Percentiles rank a stretch among this genome's conserved stretches.
These are phyloP conservation scores for Oreonectes daqikongensis DNA, from an alignment of 2,797 vertebrate genomes.

Conservation along the genomic window DNA sequence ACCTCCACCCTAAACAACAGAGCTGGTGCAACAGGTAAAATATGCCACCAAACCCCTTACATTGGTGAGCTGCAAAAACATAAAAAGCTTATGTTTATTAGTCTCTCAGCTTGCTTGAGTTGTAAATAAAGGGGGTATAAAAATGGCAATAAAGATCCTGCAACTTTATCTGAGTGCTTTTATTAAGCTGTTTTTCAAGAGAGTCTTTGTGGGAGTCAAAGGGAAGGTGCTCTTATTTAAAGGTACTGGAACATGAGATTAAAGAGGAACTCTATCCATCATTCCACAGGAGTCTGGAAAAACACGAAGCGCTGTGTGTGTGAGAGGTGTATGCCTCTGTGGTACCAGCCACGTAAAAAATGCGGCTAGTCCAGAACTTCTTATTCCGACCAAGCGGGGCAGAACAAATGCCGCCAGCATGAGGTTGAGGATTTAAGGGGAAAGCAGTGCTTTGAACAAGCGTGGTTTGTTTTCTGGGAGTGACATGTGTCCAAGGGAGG, in stretches of 20 bases:
- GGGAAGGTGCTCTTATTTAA: conserved; percentile 15
- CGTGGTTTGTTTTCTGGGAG: conserved; percentile 53
- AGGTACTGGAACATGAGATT: conserved; percentile 13
- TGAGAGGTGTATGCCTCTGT: conserved; percentile 31
- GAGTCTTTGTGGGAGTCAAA: conserved; percentile 1
- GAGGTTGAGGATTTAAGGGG: conserved; percentile 63
- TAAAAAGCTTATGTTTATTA: conserved; percentile 4
- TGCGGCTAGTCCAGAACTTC: conserved; percentile 60
- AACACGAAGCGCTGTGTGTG: conserved; percentile 24
- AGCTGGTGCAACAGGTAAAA: conserved; percentile 21
- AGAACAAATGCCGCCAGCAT: conserved; percentile 65
- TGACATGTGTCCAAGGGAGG: conserved; percentile 60
- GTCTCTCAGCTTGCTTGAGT: conserved; percentile 9
- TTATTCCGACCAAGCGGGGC: conserved; percentile 55
- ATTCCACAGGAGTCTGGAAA: conserved; percentile 20
- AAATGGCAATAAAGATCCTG: conserved; percentile 1
- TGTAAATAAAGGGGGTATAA: conserved; percentile 9
- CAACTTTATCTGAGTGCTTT: conserved; percentile 21
- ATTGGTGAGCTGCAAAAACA: conserved; percentile 2
- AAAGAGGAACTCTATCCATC: conserved; percentile 14
- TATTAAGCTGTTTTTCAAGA: conserved; percentile 7
- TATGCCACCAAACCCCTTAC: conserved; percentile 1
- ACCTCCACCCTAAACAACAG: conserved; percentile 24
- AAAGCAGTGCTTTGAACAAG: conserved; percentile 58
- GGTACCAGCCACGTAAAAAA: conserved; percentile 60